Evolutionary conservation across 1,140 invertebrate species (phyloP).

Genomic region (Diploscapter pachys): DNA sequence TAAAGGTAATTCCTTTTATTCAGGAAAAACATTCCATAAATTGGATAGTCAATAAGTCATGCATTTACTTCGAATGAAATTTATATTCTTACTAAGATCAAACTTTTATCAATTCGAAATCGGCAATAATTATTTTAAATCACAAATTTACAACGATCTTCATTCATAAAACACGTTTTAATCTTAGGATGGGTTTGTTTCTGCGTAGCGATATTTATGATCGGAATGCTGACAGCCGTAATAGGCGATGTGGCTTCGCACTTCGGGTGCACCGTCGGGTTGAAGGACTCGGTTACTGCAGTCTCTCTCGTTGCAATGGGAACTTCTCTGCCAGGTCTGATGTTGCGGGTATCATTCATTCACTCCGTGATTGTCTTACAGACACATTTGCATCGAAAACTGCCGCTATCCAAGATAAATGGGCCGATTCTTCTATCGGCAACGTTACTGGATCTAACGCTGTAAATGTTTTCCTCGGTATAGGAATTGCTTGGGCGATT

Average conservation of each 20-base stretch:
- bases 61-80: not conserved
- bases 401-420: constrained; percentile 90
- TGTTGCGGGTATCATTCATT: not conserved
- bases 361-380: constrained; percentile 23
- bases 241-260: constrained; percentile 93
- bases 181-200: constrained; percentile 83
- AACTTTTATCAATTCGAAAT: not conserved
- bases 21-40: not conserved
- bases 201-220: constrained; percentile 82
- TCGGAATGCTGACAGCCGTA: constrained; percentile 87
- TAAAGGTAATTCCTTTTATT: constrained; percentile 64
- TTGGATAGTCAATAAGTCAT: not conserved
- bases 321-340: constrained; percentile 49
- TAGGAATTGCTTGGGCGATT: constrained; percentile 56
- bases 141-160: not conserved
- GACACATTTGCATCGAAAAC: constrained; percentile 99
- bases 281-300: constrained; percentile 91
- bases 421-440: constrained; percentile 92
- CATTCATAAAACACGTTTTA: not conserved
- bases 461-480: constrained; percentile 80
- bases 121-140: not conserved
- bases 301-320: constrained; percentile 72
- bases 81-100: not conserved
- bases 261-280: constrained; percentile 93
- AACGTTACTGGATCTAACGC: constrained; percentile 83